phyloP scores from a whole-genome alignment of 2,113 vertebrate genomes.

The Sinocyclocheilus maitianheensis region DNA sequence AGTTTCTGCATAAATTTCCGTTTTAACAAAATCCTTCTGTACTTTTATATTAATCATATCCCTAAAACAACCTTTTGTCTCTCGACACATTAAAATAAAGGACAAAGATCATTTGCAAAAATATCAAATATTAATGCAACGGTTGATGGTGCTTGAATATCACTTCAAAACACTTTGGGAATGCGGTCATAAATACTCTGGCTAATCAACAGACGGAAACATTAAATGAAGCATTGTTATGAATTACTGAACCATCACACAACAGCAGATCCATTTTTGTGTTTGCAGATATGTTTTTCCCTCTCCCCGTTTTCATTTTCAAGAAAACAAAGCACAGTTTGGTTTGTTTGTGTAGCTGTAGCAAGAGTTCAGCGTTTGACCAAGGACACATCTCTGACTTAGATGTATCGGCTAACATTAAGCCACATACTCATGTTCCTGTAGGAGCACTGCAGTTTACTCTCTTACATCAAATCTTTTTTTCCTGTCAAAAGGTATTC shows the following conservation, averaged over 20 bases:
- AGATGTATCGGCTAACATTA: conserved; percentile 16
- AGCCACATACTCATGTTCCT: not conserved
- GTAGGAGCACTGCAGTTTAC: not conserved
- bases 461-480: not conserved
- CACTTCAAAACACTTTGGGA: conserved; percentile 41
- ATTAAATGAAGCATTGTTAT: conserved; percentile 38
- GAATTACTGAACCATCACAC: conserved; percentile 45
- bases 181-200: conserved; percentile 25
- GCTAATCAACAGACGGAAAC: conserved; percentile 29
- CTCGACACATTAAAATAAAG: conserved; percentile 1
- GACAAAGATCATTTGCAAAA: conserved; percentile 26
- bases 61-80: not conserved
- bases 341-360: conserved; percentile 10
- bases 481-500: not conserved
- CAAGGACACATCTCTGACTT: conserved; percentile 11
- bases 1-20: conserved; percentile 12
- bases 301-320: not conserved
- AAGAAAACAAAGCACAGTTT: conserved; percentile 5
- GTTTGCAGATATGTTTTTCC: not conserved
- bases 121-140: conserved; percentile 50
- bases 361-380: not conserved
- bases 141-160: conserved; percentile 35
- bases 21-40: conserved; percentile 1
- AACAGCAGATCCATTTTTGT: conserved; percentile 1
- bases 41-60: not conserved